Base-by-base conservation (phyloP, 2,888 invertebrate species). In the Phengaris alcon region DNA sequence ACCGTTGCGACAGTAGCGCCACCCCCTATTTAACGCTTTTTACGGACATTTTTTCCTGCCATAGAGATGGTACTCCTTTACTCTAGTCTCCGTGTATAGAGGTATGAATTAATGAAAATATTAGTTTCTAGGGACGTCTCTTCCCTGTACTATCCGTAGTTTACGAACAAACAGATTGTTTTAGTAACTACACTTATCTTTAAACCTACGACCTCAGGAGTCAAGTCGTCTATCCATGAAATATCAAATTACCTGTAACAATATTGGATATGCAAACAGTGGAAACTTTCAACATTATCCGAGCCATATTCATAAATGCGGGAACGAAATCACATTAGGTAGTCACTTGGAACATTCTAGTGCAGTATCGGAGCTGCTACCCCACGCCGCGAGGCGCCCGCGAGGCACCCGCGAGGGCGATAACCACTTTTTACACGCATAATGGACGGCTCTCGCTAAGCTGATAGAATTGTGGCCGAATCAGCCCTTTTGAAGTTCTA, bases 401-500 rank as follows among this genome's bases (percentile, higher is more conserved):
- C 77, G 79, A 78, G 81, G 74, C 76, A 75, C 77, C 75, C 82
- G 84, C 79, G 83, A 83, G 82, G 83, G 86, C 87, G 92, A 92
- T 92, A 93, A 92, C 92, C 90, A 87, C 90, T 91, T 91, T 93
- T 93, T 91, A 90, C 91, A 90, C 91, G 90, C 91, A 90, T 93
- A 92, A 93, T 91, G 88, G 90, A 82, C 84, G 87, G 90, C 90
- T 87, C 88, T 85, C 86, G 89, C 90, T 93, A 93, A 93, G 93
- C 93, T 93, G 92, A 93, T 93, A 90, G 93, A 93, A 93, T 93
- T 92, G 93, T 90, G 91, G 89, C 84, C 87, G 90, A 90, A 91
- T 91, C 91, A 90, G 89, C 88, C 91, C 93, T 89, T 92, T 93
- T 92, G 91, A 92, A 91, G 87, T 93, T 91, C 90, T 92, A 93